Percentiles rank a stretch among this genome's conserved stretches.
These are phyloP conservation scores for Copidosoma floridanum DNA, from an alignment of 1,140 invertebrate genomes.

Conservation along the genomic window DNA sequence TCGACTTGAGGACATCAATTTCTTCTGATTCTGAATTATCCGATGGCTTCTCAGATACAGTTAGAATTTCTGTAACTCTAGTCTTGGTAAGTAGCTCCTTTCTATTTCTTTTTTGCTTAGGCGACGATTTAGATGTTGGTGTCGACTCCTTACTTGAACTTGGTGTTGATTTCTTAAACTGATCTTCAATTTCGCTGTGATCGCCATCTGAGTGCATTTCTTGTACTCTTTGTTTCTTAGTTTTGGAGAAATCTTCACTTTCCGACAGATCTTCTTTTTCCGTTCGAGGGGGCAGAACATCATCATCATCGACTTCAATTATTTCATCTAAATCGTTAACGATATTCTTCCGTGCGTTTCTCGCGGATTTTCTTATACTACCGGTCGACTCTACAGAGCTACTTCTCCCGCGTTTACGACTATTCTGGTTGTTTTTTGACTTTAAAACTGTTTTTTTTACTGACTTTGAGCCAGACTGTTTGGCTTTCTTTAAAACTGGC, in stretches of 20 bases:
- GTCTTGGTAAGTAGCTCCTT: too few relatives aligned
- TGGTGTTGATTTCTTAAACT: slow-evolving; percentile 17
- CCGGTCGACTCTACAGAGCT: slow-evolving; percentile 21
- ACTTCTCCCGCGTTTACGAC: slow-evolving; percentile 20
- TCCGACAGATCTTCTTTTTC: background rate
- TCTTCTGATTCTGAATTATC: slow-evolving; percentile 24
- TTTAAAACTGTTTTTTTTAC: slow-evolving; percentile 4
- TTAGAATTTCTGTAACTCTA: background rate
- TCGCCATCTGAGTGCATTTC: background rate
- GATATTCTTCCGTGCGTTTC: slow-evolving; percentile 7
- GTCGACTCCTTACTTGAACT: slow-evolving; percentile 10
- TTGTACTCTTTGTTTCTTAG: background rate
- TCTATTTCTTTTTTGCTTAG: slow-evolving; percentile 4
- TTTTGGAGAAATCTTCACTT: background rate
- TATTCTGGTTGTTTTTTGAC: slow-evolving; percentile 5
- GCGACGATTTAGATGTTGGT: background rate
- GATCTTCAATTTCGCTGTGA: slow-evolving; percentile 1
- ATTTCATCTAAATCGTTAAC: slow-evolving; percentile 16
- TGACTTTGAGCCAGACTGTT: background rate
- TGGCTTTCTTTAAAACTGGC: slow-evolving; percentile 10
- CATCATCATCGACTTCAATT: slow-evolving; percentile 21
- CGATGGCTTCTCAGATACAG: background rate
- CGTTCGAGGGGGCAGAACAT: background rate
- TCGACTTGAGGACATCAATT: slow-evolving; percentile 22
- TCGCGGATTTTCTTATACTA: slow-evolving; percentile 10